Conservation (phyloP, 30 jellyfish, hydroid and myxozoan genomes). For the Phacellophora camtschatica region DNA sequence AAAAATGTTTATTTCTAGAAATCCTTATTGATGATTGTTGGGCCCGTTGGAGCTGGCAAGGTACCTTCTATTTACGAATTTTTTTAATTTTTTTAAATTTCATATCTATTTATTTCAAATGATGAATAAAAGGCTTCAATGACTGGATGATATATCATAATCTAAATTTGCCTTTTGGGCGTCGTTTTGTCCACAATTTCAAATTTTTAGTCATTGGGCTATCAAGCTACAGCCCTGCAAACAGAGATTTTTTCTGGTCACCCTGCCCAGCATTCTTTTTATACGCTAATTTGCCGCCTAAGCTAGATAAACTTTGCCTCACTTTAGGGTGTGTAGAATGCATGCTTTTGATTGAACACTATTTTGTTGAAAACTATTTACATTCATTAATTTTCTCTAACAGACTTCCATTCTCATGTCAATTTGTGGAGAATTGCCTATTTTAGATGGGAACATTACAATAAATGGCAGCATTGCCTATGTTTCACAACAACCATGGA, state of each 20-base stretch:
- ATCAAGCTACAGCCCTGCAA: no score
- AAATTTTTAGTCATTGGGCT: no score
- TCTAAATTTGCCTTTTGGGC: neutral
- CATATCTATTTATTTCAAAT: neutral
- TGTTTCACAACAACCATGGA: conserved; percentile 84
- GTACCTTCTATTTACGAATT: neutral
- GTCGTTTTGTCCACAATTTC: no score
- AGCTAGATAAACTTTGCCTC: no score
- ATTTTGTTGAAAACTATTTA: no score
- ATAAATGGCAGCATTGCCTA: conserved; percentile 67
- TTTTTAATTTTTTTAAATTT: neutral
- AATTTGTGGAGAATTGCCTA: conserved; percentile 58
- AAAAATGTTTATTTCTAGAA: conserved; percentile 6
- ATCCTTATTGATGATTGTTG: conserved; percentile 68
- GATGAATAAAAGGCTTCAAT: neutral
- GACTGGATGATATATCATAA: no score
- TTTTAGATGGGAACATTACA: conserved; percentile 28
- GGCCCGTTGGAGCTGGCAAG: conserved; percentile 95
- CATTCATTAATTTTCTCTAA: no score
- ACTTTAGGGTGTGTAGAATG: no score
- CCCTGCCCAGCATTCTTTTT: no score
- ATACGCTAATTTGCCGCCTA: no score
- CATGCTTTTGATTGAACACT: no score
- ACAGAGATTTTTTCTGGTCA: no score
- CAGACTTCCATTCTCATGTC: conserved; percentile 78